Evolutionary conservation across 2,113 vertebrate genomes (phyloP).

Genomic region (Acrocephalus arundinaceus): DNA sequence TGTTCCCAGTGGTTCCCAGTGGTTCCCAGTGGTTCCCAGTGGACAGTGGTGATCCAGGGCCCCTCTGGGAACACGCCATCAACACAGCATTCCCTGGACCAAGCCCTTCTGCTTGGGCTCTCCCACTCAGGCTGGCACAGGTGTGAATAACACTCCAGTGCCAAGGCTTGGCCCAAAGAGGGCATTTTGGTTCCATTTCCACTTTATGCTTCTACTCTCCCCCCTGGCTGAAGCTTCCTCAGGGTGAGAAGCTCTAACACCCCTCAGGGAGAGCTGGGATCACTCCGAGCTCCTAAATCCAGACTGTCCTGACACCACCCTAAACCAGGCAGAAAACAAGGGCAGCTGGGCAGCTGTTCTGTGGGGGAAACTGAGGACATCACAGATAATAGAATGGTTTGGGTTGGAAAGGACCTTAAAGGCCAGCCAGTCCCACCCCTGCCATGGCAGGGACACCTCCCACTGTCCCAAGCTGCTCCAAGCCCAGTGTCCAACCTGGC

Average conservation of each 20-base stretch:
- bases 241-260: neutral
- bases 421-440: rapidly evolving
- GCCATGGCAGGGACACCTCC: neutral
- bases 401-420: neutral
- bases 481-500: neutral
- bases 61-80: neutral
- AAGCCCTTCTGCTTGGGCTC: neutral
- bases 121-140: neutral
- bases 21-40: neutral
- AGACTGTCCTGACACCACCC: neutral
- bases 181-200: neutral
- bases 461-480: neutral
- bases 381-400: neutral
- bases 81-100: rapidly evolving
- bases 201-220: neutral
- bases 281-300: neutral
- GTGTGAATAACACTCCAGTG: rapidly evolving
- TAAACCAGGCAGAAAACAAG: neutral
- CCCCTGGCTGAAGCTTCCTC: neutral
- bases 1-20: neutral
- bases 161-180: neutral
- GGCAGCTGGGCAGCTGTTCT: neutral
- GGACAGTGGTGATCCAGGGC: neutral
- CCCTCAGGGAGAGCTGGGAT: neutral
- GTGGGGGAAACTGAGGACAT: neutral